Percentiles rank a stretch among this genome's conserved stretches.
Evolutionary conservation across 2,888 invertebrate species (phyloP).

Genomic region (Macrosiphum euphorbiae): DNA sequence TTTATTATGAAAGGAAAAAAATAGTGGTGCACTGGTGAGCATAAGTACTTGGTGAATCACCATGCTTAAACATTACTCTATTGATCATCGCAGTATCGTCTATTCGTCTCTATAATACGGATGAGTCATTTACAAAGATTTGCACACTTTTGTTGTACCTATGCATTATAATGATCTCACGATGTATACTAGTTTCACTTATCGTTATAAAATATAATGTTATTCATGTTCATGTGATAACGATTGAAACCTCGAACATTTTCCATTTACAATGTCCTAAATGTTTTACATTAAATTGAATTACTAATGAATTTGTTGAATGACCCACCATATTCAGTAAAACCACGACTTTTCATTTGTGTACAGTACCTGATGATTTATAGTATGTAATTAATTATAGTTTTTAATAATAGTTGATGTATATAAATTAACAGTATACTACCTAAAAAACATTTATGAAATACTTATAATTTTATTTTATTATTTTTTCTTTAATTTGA

Average conservation of each 20-base stretch:
- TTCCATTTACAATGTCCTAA: background rate
- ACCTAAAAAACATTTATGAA: no score
- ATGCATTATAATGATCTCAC: background rate
- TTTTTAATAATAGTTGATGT: background rate
- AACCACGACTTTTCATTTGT: background rate
- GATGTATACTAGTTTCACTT: background rate
- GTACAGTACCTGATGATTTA: background rate
- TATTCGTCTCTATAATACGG: background rate
- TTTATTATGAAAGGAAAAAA: background rate
- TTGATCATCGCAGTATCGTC: background rate
- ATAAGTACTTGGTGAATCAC: background rate
- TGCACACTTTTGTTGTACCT: background rate
- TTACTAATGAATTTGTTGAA: background rate
- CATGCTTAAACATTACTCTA: background rate
- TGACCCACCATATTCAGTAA: background rate
- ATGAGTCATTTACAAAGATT: constrained; percentile 4
- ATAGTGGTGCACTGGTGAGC: background rate
- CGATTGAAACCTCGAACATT: background rate
- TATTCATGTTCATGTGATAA: background rate
- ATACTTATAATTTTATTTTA: background rate
- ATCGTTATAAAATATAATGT: background rate
- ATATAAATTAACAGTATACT: background rate
- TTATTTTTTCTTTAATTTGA: background rate
- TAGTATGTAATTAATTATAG: background rate
- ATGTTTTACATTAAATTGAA: background rate